Conservation (phyloP, 2,797 vertebrate genomes). For the Myotis daubentonii region DNA sequence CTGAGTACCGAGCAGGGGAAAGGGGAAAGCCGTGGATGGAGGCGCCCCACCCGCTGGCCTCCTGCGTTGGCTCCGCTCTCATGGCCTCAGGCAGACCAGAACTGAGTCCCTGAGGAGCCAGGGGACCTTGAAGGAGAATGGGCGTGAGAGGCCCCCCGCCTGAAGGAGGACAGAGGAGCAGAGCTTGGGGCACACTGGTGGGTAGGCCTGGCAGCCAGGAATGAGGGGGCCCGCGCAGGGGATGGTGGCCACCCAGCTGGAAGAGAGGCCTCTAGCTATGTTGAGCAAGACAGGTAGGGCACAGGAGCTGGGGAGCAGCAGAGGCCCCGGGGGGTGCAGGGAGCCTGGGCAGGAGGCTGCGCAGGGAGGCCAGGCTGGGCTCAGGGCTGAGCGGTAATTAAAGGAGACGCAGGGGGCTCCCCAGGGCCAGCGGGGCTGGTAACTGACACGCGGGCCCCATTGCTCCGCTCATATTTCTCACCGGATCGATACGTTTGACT, state of each 20-base stretch:
- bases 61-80: neutral
- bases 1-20: neutral
- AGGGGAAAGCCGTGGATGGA: neutral
- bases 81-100: neutral
- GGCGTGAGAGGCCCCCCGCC: neutral
- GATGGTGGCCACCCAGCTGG: neutral
- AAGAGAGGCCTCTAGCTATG: neutral
- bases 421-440: conserved; percentile 95
- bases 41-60: neutral
- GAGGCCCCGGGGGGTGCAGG: conserved; percentile 60
- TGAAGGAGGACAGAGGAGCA: neutral
- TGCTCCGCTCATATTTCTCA: conserved; percentile 97
- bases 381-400: conserved; percentile 84
- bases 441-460: conserved; percentile 97
- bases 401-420: conserved; percentile 88
- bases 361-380: conserved; percentile 72
- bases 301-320: conserved; percentile 8
- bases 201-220: neutral
- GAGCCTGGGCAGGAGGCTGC: neutral
- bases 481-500: conserved; percentile 98
- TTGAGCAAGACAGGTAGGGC: neutral
- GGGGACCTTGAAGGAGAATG: neutral
- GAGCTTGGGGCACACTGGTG: neutral
- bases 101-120: neutral
- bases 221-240: neutral